Conservation (phyloP, 2,113 vertebrate species). For the Fulmarus glacialis region DNA sequence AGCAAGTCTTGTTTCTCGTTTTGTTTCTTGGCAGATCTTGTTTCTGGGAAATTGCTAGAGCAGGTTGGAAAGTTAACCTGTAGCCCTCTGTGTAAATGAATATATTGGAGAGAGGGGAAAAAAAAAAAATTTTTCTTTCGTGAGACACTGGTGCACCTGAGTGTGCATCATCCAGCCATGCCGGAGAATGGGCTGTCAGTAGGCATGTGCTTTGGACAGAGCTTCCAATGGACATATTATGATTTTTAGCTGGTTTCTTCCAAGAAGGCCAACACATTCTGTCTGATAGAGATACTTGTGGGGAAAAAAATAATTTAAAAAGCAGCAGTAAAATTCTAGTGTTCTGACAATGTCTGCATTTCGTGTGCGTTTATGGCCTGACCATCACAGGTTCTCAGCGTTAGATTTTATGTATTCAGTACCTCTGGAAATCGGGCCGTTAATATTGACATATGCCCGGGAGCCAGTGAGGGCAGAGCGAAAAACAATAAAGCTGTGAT, state of each 20-base stretch:
- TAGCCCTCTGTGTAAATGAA: neutral
- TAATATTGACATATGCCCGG: neutral
- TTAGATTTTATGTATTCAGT: neutral
- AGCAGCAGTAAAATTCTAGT: neutral
- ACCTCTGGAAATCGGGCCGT: neutral
- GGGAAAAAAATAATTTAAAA: neutral
- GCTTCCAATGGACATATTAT: neutral
- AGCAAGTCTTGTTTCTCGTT: neutral
- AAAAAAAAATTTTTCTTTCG: neutral
- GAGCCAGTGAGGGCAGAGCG: neutral
- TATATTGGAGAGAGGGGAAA: neutral
- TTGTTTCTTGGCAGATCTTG: neutral
- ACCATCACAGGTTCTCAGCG: neutral
- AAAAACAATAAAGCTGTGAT: neutral
- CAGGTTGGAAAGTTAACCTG: neutral
- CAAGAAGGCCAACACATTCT: neutral
- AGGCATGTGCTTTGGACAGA: neutral
- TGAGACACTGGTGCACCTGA: neutral
- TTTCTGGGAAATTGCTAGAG: neutral
- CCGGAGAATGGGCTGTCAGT: neutral
- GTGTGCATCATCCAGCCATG: neutral
- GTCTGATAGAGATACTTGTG: neutral
- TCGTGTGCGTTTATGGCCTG: neutral
- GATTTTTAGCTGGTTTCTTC: neutral
- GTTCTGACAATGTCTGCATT: neutral